These are phyloP conservation scores for Ptychoptera albimana DNA, from an alignment of 2,888 invertebrate species.

Conservation along the genomic window DNA sequence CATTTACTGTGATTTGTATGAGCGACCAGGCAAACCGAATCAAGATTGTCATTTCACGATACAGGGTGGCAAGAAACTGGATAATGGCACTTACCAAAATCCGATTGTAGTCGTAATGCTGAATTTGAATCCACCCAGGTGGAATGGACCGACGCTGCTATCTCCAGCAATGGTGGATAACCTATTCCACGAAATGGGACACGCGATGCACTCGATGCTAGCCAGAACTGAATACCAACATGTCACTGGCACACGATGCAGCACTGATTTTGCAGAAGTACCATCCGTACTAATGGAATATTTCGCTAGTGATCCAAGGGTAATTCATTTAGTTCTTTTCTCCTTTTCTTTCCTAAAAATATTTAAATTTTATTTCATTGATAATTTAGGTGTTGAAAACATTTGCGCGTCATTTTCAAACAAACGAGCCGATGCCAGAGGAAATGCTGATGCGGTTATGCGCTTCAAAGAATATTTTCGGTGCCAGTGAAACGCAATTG, in stretches of 20 bases:
- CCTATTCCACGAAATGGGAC: constrained; percentile 97
- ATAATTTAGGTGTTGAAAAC: constrained; percentile 53
- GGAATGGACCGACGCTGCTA: constrained; percentile 62
- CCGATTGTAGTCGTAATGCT: constrained; percentile 90
- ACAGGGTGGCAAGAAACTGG: constrained; percentile 68
- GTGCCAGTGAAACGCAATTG: constrained; percentile 74
- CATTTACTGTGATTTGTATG: constrained; percentile 95
- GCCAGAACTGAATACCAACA: constrained; percentile 92
- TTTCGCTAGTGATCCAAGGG: constrained; percentile 78
- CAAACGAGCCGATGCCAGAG: constrained; percentile 67
- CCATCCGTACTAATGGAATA: constrained; percentile 99
- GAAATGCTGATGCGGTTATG: constrained; percentile 65
- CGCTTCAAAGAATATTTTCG: constrained; percentile 72
- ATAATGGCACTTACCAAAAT: constrained; percentile 71
- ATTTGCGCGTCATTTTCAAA: constrained; percentile 85
- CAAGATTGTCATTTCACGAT: constrained; percentile 99
- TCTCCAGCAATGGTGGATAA: constrained; percentile 81
- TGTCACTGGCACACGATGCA: constrained; percentile 91
- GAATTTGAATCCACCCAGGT: constrained; percentile 61
- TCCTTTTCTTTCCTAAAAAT: not conserved
- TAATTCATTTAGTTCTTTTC: constrained; percentile 20
- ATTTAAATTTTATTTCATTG: not conserved
- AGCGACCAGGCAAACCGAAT: constrained; percentile 77
- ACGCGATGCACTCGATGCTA: constrained; percentile 97
- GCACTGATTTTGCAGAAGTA: constrained; percentile 97